A percentile compares a stretch with the other conserved stretches of the same genome.
Conservation (phyloP, 2,888 invertebrate genomes). For the Theodoxus fluviatilis region DNA sequence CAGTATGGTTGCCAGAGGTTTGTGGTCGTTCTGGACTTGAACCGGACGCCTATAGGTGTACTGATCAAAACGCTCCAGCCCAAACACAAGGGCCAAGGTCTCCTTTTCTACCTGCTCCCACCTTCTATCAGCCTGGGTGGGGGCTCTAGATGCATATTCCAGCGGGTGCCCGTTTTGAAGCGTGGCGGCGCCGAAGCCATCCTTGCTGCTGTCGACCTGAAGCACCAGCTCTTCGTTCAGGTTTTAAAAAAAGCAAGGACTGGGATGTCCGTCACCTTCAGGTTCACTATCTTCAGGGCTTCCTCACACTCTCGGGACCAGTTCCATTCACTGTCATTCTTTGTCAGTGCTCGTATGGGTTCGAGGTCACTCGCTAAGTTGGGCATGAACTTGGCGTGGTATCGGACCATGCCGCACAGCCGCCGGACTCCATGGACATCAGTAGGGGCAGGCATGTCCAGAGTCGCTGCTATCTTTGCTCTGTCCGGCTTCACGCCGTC, state of each 20-base stretch:
- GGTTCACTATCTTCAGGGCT: constrained; percentile 26
- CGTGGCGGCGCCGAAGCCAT: too few species aligned
- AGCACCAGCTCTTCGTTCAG: constrained; percentile 32
- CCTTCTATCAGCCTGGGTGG: constrained; percentile 32
- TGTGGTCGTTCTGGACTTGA: too few species aligned
- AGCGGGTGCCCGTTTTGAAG: constrained; percentile 36
- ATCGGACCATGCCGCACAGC: constrained; percentile 38
- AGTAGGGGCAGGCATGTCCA: constrained; percentile 31
- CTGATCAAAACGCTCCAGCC: too few species aligned
- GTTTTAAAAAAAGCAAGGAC: constrained; percentile 33
- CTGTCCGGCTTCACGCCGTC: constrained; percentile 35
- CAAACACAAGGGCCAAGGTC: too few species aligned
- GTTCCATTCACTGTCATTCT: constrained; percentile 28
- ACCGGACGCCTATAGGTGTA: too few species aligned
- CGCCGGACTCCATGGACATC: constrained; percentile 34
- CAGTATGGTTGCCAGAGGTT: too few species aligned
- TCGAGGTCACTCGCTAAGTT: constrained; percentile 13
- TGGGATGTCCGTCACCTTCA: constrained; percentile 31
- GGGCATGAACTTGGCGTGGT: constrained; percentile 32
- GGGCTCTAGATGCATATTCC: constrained; percentile 33
- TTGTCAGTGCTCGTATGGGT: constrained; percentile 29
- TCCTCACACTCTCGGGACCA: constrained; percentile 27
- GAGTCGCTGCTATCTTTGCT: constrained; percentile 32
- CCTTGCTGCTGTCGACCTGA: constrained; percentile 37
- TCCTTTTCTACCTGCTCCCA: constrained; percentile 43